Conservation (phyloP, 2,888 invertebrate genomes). For the Choreutis nemorana region DNA sequence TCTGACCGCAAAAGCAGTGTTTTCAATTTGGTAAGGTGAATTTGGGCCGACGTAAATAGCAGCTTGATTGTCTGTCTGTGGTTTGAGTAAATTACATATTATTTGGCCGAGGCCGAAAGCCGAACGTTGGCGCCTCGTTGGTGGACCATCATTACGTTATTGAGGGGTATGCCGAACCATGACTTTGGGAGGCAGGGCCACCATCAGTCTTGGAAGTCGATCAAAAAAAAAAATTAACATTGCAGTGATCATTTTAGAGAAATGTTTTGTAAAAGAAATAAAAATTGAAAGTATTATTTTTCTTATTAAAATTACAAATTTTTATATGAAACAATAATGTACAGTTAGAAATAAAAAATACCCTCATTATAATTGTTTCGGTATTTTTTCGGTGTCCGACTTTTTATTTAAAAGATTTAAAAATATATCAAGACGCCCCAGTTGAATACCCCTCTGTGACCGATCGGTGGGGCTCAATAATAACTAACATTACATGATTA, state of each 20-base stretch:
- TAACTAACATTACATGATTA: constrained; percentile 48
- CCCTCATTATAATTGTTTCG: too few species aligned
- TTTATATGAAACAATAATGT: too few species aligned
- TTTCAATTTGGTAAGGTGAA: constrained; percentile 9
- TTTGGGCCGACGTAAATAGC: constrained; percentile 23
- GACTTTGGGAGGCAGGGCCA: constrained; percentile 23
- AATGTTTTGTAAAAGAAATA: too few species aligned
- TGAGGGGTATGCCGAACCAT: constrained; percentile 35
- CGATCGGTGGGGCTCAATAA: constrained; percentile 36
- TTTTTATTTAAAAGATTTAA: too few species aligned
- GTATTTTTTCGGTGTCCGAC: too few species aligned
- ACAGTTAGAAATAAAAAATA: too few species aligned
- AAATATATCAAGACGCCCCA: not conserved
- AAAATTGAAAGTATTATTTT: too few species aligned
- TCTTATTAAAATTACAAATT: too few species aligned
- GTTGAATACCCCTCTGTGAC: constrained; percentile 27
- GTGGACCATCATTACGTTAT: constrained; percentile 41
- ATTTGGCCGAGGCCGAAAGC: constrained; percentile 35
- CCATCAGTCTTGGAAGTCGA: constrained; percentile 14
- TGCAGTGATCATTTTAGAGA: too few species aligned
- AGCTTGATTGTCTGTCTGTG: constrained; percentile 31
- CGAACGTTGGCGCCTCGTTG: constrained; percentile 57
- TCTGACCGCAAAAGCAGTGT: constrained; percentile 6
- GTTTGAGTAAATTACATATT: constrained; percentile 51
- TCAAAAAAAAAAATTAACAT: too few species aligned